Evolutionary conservation across 2,888 invertebrate species (phyloP), one percentile per base, ranked within the genome.

Genomic region (Drosophila leonis): DNA sequence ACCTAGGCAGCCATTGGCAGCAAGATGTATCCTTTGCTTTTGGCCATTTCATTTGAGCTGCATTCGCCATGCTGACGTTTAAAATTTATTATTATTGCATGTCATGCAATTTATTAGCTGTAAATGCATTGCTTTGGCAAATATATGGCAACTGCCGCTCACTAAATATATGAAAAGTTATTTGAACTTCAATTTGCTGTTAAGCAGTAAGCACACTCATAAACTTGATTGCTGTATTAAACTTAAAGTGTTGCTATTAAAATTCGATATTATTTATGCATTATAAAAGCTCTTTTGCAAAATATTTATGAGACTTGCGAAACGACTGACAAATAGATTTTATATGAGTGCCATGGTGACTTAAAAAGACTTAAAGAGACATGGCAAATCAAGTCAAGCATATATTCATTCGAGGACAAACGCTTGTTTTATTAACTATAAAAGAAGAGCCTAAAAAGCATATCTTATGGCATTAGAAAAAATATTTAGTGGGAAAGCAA

Each of bases 31-130:
- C 9, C 13, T 15, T 4, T 33, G 20, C 66, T 29, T 31, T 63
- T 24, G 42, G 52, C 54, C 66, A 42, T 20, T 64, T 52, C 20
- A 49, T 13, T 18, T 15, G 15, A 29, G n/a, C 15, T 57, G 33
- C 35, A 42, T 15, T 52, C 24, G 33, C 29, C 44, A 37, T 13
- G 12, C 4, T 39, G 15, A 15, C 57, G 48, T 61, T 71, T 64
- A 64, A 46, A 62, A 42, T 75, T 75, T 55, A 41, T 71, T 51
- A 51, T 57, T 31, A 56, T 44, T 44, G 29, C 24, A 44, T 33
- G 55, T 24, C 49, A 13, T 42, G 49, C 48, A 39, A 27, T 65
- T 65, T 46, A 65, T 35, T 37, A 65, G 65, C 44, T 31, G 15
- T n/a, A 64, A 64, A 27, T 42, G 37, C 44, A 65, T 24, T 35